Base-by-base conservation (phyloP, 2,888 invertebrate genomes). In the Tipula unca region DNA sequence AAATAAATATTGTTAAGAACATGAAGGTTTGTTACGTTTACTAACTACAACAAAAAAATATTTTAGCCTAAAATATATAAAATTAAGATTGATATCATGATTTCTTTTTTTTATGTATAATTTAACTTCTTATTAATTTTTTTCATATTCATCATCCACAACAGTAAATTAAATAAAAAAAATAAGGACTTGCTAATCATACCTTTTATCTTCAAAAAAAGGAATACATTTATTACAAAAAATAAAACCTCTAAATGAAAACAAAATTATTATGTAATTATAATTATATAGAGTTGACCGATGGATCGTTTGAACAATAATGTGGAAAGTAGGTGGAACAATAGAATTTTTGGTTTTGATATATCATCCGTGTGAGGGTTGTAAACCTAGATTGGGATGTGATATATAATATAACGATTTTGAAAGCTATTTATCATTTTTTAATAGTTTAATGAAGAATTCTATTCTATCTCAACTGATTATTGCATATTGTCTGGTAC, bases 71-170 rank as follows among this genome's bases (percentile, higher is more conserved):
- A 83, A 83, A 83, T 32, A 83, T 32, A 83, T 83, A 83, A 83
- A 29, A 17, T 83, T 83, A 83, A 32, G 83, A 83, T 83, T 83
- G 83, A 83, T 83, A 83, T 83, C 83, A 32, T 83, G 35, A 29
- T 32, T 32, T 83, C 69, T 69, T 69, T 69, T 25, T n/a, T 69
- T 25, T 32, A 83, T 83, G 32, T 83, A 17, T 83, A 83, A 83
- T 83, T 83, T 83, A 83, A 32, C 1, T 83, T 83, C n/a, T 35
- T 32, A 32, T 32, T 32, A 32, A 32, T 32, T 83, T 83, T 17
- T 6, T 32, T 83, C 35, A 32, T 32, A 83, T 83, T 32, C 35
- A 83, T 83, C 32, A 32, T 32, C 83, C 69, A 69, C 25, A 8
- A 69, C 13, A 69, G 69, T 69, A 69, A 69, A 69, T 69, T 69